Evolutionary conservation across 2,113 vertebrate species (phyloP), one percentile per base, ranked within the genome.

Genomic region (Ibidorhyncha struthersii): DNA sequence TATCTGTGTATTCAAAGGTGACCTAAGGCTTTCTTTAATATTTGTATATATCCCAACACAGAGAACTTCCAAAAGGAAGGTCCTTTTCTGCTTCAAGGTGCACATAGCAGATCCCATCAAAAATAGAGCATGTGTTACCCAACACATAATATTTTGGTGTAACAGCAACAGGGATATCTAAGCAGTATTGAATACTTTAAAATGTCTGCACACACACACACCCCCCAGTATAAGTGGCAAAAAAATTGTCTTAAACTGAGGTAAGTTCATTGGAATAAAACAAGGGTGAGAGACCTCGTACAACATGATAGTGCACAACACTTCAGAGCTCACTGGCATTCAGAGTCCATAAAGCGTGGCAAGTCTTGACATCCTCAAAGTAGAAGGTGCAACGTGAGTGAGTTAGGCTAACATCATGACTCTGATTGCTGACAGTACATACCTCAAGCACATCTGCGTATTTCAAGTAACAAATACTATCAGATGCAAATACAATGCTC

Each of bases 291-390:
- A 1, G 10, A 49, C 40, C n/a, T 63, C 0, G 0, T 4, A 22
- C 4, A 29, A 50, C 5, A 25, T 3, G 4, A 47, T 0, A 89
- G 14, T 0, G 3, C 13, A 21, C 10, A 62, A 13, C 18, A 30
- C 47, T 69, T 80, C 52, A 83, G 76, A 27, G 27, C 58, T 36
- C 40, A 25, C 9, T 21, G 43, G 17, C 22, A 55, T 52, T 69
- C 0, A 0, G 41, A 80, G 34, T 6, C 83, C 38, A 21, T 6
- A n/a, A 89, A 88, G 34, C 1, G 0, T 5, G 25, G 41, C 50
- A 50, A 71, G 40, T 14, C 58, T 66, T 72, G 58, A 36, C 40
- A 45, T 65, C 65, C 72, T 49, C 66, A 11, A 52, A 76, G 66
- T 7, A 38, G 76, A 94, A 52, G 26, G 58, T 6, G 22, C 71